A percentile compares a stretch with the other conserved stretches of the same genome.
Evolutionary conservation across 2,113 vertebrate species (phyloP).

Genomic region (Xenotilapia flavipinnis): DNA sequence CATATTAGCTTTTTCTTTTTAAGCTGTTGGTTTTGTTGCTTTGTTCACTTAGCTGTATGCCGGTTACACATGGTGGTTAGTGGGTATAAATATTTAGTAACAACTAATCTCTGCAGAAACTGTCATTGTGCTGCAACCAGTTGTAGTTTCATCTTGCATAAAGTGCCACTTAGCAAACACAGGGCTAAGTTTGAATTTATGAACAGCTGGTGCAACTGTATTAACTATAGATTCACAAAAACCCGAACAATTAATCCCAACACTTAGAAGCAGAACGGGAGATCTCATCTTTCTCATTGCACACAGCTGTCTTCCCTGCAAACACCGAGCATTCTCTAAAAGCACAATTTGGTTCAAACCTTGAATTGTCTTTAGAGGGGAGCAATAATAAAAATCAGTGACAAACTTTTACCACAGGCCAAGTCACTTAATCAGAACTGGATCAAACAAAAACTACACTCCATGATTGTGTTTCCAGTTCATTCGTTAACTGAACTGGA

Average conservation of each 20-base stretch:
- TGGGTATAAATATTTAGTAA: not conserved
- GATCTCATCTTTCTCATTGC: not conserved
- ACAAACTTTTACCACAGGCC: not conserved
- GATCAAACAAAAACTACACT: not conserved
- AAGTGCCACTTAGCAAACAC: not conserved
- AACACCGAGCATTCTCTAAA: not conserved
- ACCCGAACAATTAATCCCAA: not conserved
- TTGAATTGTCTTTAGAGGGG: not conserved
- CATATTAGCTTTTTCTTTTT: not conserved
- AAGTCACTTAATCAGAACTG: not conserved
- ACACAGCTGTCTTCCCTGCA: not conserved
- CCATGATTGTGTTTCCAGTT: not conserved
- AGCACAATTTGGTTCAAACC: not conserved
- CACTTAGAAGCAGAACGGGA: not conserved
- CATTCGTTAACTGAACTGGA: not conserved
- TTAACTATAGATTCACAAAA: not conserved
- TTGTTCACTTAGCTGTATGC: not conserved
- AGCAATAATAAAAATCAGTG: not conserved
- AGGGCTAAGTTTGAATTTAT: not conserved
- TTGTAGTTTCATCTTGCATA: not conserved
- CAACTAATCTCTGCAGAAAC: not conserved
- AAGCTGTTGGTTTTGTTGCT: not conserved
- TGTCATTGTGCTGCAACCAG: not conserved
- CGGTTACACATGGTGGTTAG: not conserved
- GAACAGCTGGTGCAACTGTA: not conserved